Base-by-base conservation (phyloP, 2,113 vertebrate species). In the Orycteropus afer region DNA sequence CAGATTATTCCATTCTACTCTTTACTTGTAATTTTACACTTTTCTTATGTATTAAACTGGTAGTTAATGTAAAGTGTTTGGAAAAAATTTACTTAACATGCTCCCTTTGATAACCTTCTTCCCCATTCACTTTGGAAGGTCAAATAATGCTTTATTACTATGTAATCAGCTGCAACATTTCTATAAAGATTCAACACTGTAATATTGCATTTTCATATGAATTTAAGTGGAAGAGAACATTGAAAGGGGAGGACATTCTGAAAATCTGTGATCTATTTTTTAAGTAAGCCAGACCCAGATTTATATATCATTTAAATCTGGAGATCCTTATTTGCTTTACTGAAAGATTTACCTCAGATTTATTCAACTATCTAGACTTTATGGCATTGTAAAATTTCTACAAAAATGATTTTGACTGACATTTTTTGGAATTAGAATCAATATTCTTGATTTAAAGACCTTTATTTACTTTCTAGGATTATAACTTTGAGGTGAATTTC, bases 101-200 rank as follows among this genome's bases (percentile, higher is more conserved):
- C 18, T 86, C 22, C 34, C 37, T 73, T 5, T 86, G n/a, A 32
- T 78, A 87, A 65, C 12, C 9, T 53, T 51, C 80, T 37, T 90
- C 91, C 53, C n/a, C 34, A 40, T 71, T 91, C 76, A 51, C 51
- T 83, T 83, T 83, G 37, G 25, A 86, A 79, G 29, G 49, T 61
- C 86, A 74, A 93, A 57, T 40, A 51, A n/a, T 73, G 5, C 25
- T 74, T 89, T 94, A 34, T 96, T 86, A 59, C 17, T 79, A 76
- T 89, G 69, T 95, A 93, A 83, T 79, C 29, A 67, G 32, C 34
- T 89, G 22, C 29, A 49, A 76, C 63, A 51, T 89, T 65, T 91
- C 80, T 76, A 3, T 86, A 37, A 15, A 9, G n/a, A 83, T n/a
- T 32, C 42, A 76, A 90, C 89, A 47, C 40, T 92, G 1, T 88